Conservation (phyloP, 1,140 invertebrate species). For the Centruroides vittatus region DNA sequence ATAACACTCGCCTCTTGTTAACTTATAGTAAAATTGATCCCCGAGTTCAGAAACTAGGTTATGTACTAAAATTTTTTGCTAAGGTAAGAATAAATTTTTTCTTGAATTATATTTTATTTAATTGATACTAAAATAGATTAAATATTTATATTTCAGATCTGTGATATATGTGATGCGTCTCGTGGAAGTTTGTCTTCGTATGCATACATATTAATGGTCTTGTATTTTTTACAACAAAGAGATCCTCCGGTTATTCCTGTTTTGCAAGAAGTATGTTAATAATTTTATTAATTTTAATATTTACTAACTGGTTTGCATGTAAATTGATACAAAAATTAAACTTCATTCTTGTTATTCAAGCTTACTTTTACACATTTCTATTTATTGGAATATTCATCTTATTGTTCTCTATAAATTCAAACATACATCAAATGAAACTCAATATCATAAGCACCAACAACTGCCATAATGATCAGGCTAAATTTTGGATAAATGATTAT, state of each 20-base stretch:
- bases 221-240: conserved; percentile 44
- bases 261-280: conserved; percentile 34
- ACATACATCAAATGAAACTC: too few relatives aligned
- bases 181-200: conserved; percentile 45
- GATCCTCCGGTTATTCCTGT: conserved; percentile 44
- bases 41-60: conserved; percentile 39
- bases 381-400: too few relatives aligned
- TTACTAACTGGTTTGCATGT: too few relatives aligned
- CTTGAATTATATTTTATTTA: not conserved
- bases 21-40: conserved; percentile 39
- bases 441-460: too few relatives aligned
- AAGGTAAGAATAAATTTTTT: conserved; percentile 29
- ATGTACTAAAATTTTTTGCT: conserved; percentile 42
- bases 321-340: too few relatives aligned
- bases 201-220: conserved; percentile 44
- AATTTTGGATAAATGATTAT: too few relatives aligned
- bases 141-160: conserved; percentile 25
- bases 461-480: too few relatives aligned
- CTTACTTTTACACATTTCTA: too few relatives aligned
- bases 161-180: conserved; percentile 47
- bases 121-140: not conserved
- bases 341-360: too few relatives aligned
- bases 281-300: too few relatives aligned
- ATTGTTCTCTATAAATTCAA: too few relatives aligned
- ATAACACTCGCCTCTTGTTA: conserved; percentile 40